Percentiles rank a stretch among this genome's conserved stretches.
phyloP scores from a whole-genome alignment of 2,888 invertebrate genomes.

The Amphipoea lucens region DNA sequence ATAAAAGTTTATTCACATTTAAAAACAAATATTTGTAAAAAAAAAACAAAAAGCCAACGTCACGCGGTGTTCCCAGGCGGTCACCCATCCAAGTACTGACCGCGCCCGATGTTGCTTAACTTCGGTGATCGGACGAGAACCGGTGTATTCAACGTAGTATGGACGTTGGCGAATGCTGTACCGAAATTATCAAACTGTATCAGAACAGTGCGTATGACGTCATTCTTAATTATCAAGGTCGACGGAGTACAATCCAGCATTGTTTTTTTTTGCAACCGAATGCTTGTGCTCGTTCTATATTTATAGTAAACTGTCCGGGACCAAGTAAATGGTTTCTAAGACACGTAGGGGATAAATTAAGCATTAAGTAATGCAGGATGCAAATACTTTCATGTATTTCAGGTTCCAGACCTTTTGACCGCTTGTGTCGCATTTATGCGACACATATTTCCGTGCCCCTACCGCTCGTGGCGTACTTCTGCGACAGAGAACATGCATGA shows the following conservation, averaged over 20 bases:
- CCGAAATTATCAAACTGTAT: constrained; percentile 5
- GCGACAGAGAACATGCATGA: too few relatives aligned
- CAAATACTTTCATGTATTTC: neutral
- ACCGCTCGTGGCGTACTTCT: too few relatives aligned
- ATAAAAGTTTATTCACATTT: neutral
- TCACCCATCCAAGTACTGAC: constrained; percentile 86
- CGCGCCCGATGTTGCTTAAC: constrained; percentile 87
- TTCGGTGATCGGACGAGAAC: constrained; percentile 88
- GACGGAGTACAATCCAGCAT: neutral
- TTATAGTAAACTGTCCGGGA: neutral
- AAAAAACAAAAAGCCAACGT: constrained; percentile 1
- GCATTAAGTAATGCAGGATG: neutral
- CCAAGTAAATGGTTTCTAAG: neutral
- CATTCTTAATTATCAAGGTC: neutral
- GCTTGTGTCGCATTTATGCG: too few relatives aligned
- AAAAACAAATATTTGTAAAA: neutral
- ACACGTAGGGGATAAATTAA: neutral
- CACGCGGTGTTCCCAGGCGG: constrained; percentile 80
- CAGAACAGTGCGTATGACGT: neutral
- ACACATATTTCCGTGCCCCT: too few relatives aligned
- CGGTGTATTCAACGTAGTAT: constrained; percentile 85
- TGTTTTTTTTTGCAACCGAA: neutral
- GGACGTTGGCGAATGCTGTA: constrained; percentile 67
- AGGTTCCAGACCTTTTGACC: too few relatives aligned
- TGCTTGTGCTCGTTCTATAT: neutral